phyloP scores from a whole-genome alignment of 2,797 vertebrate species.

The Lagorchestes hirsutus region DNA sequence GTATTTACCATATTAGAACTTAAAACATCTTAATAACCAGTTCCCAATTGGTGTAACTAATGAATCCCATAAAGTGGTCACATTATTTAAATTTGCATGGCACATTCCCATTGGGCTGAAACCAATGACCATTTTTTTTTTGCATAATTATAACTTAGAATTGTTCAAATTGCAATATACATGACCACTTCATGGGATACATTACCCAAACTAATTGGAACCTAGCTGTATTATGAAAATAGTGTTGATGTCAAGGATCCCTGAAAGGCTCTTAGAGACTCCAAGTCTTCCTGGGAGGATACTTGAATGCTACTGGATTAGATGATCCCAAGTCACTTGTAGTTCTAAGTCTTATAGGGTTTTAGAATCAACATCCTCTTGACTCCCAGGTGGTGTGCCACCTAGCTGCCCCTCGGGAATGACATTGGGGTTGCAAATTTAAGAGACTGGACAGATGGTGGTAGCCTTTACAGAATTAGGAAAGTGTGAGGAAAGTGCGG shows the following conservation, averaged over 20 bases:
- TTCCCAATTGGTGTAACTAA: background rate
- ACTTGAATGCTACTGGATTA: background rate
- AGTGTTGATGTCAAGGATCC: too few species aligned
- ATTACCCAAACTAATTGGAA: background rate
- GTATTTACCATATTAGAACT: background rate
- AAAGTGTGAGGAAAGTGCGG: background rate
- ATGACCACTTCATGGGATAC: background rate
- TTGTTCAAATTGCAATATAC: background rate
- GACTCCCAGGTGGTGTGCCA: too few species aligned
- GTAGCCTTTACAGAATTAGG: background rate
- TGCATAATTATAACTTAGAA: background rate
- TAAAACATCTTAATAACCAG: background rate
- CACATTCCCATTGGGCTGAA: background rate
- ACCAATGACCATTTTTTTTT: background rate
- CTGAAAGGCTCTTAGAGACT: background rate
- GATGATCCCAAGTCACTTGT: background rate
- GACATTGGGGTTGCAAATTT: background rate
- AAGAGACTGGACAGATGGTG: background rate
- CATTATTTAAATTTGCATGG: background rate
- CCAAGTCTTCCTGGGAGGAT: background rate
- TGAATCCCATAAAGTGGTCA: background rate
- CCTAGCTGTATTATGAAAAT: background rate
- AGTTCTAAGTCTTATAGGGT: background rate
- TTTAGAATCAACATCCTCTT: background rate
- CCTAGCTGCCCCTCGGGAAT: background rate